phyloP scores from a whole-genome alignment of 2,888 invertebrate species.

The Timema podura region DNA sequence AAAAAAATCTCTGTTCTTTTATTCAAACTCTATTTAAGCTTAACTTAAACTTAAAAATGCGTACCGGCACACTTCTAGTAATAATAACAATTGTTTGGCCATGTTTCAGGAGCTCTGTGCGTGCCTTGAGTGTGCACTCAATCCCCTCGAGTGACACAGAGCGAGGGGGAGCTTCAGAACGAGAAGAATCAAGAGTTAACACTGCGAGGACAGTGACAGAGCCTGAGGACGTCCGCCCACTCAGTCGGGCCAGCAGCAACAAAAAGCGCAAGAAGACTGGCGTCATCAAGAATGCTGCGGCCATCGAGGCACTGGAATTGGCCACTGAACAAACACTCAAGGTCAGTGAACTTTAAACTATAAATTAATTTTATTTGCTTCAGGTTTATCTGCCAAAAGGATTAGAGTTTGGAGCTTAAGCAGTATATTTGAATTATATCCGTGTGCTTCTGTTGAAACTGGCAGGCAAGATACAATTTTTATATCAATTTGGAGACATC shows the following conservation, averaged over 20 bases:
- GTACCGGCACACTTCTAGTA: not conserved
- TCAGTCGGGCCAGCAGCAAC: slow-evolving; percentile 19
- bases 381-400: too few species aligned
- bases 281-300: slow-evolving; percentile 55
- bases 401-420: too few species aligned
- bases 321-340: slow-evolving; percentile 71
- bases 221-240: slow-evolving; percentile 32
- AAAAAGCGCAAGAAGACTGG: slow-evolving; percentile 42
- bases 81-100: too few species aligned
- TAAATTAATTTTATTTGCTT: too few species aligned
- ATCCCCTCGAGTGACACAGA: slow-evolving; percentile 8
- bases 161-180: slow-evolving; percentile 30
- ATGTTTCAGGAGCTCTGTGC: slow-evolving; percentile 1
- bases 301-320: slow-evolving; percentile 63
- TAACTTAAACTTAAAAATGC: not conserved
- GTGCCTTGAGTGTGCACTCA: slow-evolving; percentile 5
- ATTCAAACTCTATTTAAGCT: not conserved
- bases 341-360: too few species aligned
- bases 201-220: slow-evolving; percentile 31
- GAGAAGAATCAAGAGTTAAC: slow-evolving; percentile 30
- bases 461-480: too few species aligned
- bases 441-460: too few species aligned
- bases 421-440: too few species aligned
- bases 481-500: too few species aligned
- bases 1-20: not conserved